Conservation (phyloP, 2,888 invertebrate species). For the Ecdyonurus torrentis region DNA sequence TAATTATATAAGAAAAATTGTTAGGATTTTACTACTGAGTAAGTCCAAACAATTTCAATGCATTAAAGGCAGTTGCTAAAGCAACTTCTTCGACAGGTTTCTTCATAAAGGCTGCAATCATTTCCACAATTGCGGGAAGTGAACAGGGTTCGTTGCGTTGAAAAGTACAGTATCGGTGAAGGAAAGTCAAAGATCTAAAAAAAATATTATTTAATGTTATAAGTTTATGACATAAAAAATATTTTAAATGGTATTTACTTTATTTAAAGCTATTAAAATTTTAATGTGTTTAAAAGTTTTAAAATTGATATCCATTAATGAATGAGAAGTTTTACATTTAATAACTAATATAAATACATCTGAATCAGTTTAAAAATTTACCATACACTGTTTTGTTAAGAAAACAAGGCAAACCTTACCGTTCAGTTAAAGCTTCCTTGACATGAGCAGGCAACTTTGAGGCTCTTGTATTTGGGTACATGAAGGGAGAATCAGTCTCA, state of each 20-base stretch:
- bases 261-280: too few species aligned
- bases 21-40: slow-evolving; percentile 36
- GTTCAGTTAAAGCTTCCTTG: slow-evolving; percentile 71
- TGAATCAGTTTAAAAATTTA: too few species aligned
- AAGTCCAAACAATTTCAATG: slow-evolving; percentile 74
- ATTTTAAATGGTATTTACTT: too few species aligned
- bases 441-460: slow-evolving; percentile 79
- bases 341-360: too few species aligned
- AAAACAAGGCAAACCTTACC: slow-evolving; percentile 32
- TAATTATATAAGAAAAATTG: too few species aligned
- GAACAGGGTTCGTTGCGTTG: slow-evolving; percentile 94
- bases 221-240: too few species aligned
- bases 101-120: slow-evolving; percentile 82
- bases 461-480: slow-evolving; percentile 89
- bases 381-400: too few species aligned
- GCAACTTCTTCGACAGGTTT: slow-evolving; percentile 80
- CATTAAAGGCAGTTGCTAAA: slow-evolving; percentile 78
- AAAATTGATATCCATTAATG: too few species aligned
- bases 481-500: slow-evolving; percentile 89
- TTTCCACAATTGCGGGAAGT: slow-evolving; percentile 78
- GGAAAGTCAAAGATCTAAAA: slow-evolving; percentile 55
- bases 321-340: too few species aligned
- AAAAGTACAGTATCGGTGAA: slow-evolving; percentile 84
- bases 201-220: too few species aligned
- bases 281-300: too few species aligned